Base-by-base conservation (phyloP, 1,140 invertebrate genomes). In the Drosophila baimaii region DNA sequence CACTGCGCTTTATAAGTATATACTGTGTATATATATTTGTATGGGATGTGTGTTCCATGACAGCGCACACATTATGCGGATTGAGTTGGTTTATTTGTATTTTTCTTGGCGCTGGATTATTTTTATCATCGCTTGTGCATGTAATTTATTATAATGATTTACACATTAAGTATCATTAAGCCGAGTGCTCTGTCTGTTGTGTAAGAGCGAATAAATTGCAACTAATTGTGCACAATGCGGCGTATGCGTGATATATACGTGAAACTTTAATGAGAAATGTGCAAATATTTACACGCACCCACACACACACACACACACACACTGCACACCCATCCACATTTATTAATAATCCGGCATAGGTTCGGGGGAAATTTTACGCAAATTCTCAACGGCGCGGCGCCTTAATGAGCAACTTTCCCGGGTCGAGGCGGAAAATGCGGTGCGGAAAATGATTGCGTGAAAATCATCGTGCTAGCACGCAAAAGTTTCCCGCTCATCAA, bases 111-210 rank as follows among this genome's bases (percentile, higher is more conserved):
- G 17, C 33, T 72, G 69, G 69, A 85, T 84, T 84, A 84, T 80
- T 77, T 65, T 55, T 77, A 73, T 80, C 77, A 80, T 62, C 63
- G 69, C 70, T 37, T 77, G 76, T 81, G 74, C 55, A 46, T 62
- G 68, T 66, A 80, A 81, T 81, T 85, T 80, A 85, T 85, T 85
- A 80, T 77, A 82, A 82, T 82, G 80, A 82, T 82, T 78, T 79
- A 62, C 69, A 70, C 80, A 82, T 82, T 78, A 77, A 82, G 79
- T 69, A 75, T 64, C 79, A 82, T 82, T 82, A 69, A 58, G 76
- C 59, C 46, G 58, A 54, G 37, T 65, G 63, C 64, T 44, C 25
- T n/a, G 19, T 15, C 27, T 43, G 35, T 31, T 31, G 37, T 56
- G 44, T 52, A 59, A 37, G 46, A 37, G 44, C 44, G 72, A 58